Conservation (phyloP, 2,888 invertebrate genomes). For the Trichopria drosophilae region DNA sequence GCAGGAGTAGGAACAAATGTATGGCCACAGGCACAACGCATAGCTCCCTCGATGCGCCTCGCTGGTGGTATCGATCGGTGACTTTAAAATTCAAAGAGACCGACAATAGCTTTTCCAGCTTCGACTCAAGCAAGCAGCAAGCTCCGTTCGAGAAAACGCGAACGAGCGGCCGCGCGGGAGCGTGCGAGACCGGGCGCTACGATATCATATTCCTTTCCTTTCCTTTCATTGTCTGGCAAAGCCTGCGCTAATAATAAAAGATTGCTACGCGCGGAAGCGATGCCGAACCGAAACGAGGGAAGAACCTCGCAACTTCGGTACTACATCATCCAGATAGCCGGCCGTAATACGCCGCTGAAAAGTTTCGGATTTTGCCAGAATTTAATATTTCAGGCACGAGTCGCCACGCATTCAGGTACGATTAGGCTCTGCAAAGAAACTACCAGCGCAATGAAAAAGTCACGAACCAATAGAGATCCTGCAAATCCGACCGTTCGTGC, state of each 20-base stretch:
- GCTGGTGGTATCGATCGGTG: constrained; percentile 57
- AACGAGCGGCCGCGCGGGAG: constrained; percentile 47
- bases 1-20: constrained; percentile 42
- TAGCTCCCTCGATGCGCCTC: constrained; percentile 32
- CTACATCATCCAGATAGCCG: constrained; percentile 55
- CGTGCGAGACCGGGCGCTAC: constrained; percentile 46
- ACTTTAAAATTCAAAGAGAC: constrained; percentile 60
- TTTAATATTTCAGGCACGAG: constrained; percentile 56
- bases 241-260: constrained; percentile 60
- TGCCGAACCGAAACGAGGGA: constrained; percentile 28
- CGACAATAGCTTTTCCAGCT: constrained; percentile 58
- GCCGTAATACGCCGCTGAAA: constrained; percentile 52
- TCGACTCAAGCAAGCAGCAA: no score
- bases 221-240: constrained; percentile 60
- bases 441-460: constrained; percentile 12
- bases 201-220: constrained; percentile 60
- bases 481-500: no score
- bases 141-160: no score
- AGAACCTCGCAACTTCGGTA: constrained; percentile 50
- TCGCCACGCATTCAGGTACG: constrained; percentile 33
- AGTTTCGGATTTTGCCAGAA: constrained; percentile 54
- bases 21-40: constrained; percentile 57
- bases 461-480: no score
- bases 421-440: constrained; percentile 19
- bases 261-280: constrained; percentile 52